These are phyloP conservation scores for Ormyrus pomaceus DNA, from an alignment of 2,888 invertebrate genomes.

Conservation along the genomic window DNA sequence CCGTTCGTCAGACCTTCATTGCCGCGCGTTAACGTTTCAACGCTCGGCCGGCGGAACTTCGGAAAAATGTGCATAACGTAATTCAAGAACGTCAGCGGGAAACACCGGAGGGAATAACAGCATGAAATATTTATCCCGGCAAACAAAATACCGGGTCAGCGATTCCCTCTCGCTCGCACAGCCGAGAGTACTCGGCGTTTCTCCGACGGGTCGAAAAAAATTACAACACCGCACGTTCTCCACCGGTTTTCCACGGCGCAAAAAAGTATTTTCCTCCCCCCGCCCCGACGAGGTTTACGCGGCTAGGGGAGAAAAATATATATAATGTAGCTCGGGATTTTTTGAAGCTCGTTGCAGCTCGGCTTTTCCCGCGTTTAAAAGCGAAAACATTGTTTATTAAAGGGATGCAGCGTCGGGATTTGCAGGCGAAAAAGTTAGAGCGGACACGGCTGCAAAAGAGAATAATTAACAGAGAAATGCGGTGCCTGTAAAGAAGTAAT, in stretches of 20 bases:
- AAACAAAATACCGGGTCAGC: slow-evolving; percentile 28
- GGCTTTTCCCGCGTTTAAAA: neutral
- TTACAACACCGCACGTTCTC: neutral
- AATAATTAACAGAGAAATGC: neutral
- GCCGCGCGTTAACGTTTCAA: too few species aligned
- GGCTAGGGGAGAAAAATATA: neutral
- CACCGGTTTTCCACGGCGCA: neutral
- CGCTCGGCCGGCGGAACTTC: neutral
- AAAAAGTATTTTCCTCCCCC: neutral
- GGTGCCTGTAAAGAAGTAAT: too few species aligned
- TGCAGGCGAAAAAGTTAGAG: neutral
- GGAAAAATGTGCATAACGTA: slow-evolving; percentile 7
- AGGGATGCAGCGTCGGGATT: neutral
- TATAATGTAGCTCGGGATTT: neutral
- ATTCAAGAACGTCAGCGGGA: slow-evolving; percentile 31
- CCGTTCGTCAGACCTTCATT: neutral
- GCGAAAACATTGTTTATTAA: slow-evolving; percentile 19
- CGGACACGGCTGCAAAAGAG: neutral
- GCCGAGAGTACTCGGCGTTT: neutral
- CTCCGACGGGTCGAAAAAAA: neutral
- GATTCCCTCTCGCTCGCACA: neutral
- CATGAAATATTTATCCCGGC: slow-evolving; percentile 46
- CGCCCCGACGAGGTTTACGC: too few species aligned
- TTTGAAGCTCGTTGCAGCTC: neutral
- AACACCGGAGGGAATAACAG: neutral